phyloP scores from a whole-genome alignment of 2,888 invertebrate species.

The Galerucella nymphaeae region DNA sequence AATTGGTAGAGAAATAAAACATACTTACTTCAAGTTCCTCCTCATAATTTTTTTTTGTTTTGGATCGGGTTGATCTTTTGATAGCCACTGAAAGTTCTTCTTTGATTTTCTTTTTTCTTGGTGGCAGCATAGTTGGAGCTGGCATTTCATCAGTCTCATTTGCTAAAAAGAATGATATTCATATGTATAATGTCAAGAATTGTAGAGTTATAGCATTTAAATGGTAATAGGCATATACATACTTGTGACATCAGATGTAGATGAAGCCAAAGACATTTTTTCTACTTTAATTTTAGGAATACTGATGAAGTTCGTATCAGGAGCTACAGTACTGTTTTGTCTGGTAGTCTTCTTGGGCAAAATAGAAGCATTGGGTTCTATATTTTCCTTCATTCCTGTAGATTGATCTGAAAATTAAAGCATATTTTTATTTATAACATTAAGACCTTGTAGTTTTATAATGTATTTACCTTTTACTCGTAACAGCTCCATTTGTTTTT shows the following conservation, averaged over 20 bases:
- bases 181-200: background rate
- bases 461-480: background rate
- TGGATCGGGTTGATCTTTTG: conserved; percentile 39
- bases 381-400: background rate
- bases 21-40: background rate
- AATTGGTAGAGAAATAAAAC: too few species aligned
- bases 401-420: background rate
- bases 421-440: background rate
- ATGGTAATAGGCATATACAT: background rate
- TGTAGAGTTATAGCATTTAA: background rate
- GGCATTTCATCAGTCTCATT: conserved; percentile 50
- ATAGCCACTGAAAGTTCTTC: conserved; percentile 36
- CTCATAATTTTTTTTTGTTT: conserved; percentile 21
- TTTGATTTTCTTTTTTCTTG: conserved; percentile 49
- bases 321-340: background rate
- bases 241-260: background rate
- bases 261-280: background rate
- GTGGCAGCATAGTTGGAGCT: conserved; percentile 51
- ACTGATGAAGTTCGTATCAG: background rate
- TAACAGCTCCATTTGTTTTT: conserved; percentile 6
- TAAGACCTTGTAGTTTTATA: background rate
- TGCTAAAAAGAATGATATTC: background rate
- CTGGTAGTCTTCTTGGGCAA: conserved; percentile 9
- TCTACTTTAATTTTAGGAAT: background rate
- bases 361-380: background rate